Conservation (phyloP, 2,888 invertebrate species). For the Timandra comae region DNA sequence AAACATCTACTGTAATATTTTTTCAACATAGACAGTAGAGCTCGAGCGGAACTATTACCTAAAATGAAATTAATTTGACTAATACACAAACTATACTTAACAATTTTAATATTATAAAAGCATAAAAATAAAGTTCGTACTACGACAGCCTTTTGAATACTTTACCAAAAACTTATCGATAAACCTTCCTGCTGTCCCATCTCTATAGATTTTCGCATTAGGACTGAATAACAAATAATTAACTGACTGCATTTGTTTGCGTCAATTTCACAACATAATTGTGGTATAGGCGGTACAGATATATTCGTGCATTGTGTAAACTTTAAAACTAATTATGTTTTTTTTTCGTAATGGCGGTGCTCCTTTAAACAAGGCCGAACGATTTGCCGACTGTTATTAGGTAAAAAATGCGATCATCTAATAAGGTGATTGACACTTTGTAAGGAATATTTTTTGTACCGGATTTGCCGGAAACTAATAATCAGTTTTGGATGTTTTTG, state of each 20-base stretch:
- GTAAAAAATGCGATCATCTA: slow-evolving; percentile 51
- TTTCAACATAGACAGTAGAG: too few species aligned
- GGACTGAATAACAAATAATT: slow-evolving; percentile 41
- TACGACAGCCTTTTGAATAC: slow-evolving; percentile 19
- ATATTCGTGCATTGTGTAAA: slow-evolving; percentile 63
- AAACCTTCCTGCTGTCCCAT: slow-evolving; percentile 22
- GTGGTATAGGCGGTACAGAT: too few species aligned
- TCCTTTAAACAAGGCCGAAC: slow-evolving; percentile 38
- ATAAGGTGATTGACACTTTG: slow-evolving; percentile 70
- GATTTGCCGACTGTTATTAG: slow-evolving; percentile 38
- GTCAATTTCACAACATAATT: slow-evolving; percentile 62
- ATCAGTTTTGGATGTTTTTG: slow-evolving; percentile 12
- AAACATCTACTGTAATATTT: too few species aligned
- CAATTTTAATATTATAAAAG: background rate
- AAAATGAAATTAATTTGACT: too few species aligned
- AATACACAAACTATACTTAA: too few species aligned
- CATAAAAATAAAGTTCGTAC: slow-evolving; percentile 7
- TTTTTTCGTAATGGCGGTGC: slow-evolving; percentile 54
- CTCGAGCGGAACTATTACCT: too few species aligned
- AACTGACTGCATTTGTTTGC: slow-evolving; percentile 57
- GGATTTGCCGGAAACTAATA: slow-evolving; percentile 31
- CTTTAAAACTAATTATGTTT: slow-evolving; percentile 67
- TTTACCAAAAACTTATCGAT: too few species aligned
- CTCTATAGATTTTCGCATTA: slow-evolving; percentile 21
- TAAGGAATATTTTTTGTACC: slow-evolving; percentile 40